Base-by-base conservation (phyloP, 2,888 invertebrate species). In the Aphodius sticticus region DNA sequence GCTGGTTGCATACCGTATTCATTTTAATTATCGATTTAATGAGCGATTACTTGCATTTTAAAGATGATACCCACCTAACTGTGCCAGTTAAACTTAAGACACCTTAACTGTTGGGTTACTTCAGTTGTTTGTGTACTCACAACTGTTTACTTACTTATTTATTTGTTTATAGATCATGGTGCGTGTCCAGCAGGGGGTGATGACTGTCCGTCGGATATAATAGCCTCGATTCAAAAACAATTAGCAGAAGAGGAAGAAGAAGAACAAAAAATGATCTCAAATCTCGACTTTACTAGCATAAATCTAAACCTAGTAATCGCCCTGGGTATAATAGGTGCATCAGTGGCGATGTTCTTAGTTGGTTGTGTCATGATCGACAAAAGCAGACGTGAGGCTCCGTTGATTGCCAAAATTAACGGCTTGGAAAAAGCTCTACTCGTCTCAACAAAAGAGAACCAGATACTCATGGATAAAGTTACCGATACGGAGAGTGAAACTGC, bases 351-450 rank as follows among this genome's bases (percentile, higher is more conserved):
- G 76, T 96, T 96, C 86, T 92, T 93, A 16, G 91, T 96, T 80
- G 95, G 95, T 26, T 95, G 95, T 88, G 94, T 95, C 87, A 94
- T 94, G 84, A 93, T 96, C 81, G 95, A 95, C 88, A 95, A 94
- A 86, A 93, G 91, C 84, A 92, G 93, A 82, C 92, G 94, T 85
- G 95, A 95, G 86, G 91, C 93, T 76, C 92, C 92, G 77, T 90
- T 96, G 38, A 92, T 96, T 78, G 93, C 93, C 0, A 94, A 91
- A 86, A 91, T 94, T 75, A 94, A 94, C 87, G 88, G 91, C 79
- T 87, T 94, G 75, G 93, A 94, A 85, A 92, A 93, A 83, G 91
- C 92, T 83, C 87, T 94, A 81, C 86, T 94, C 82, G 89, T 93
- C 69, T 87, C 91, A 0, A 88, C 90, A 36, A 91, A 94, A 90